Base-by-base conservation (phyloP, 2,113 vertebrate genomes). In the Vulpes vulpes region DNA sequence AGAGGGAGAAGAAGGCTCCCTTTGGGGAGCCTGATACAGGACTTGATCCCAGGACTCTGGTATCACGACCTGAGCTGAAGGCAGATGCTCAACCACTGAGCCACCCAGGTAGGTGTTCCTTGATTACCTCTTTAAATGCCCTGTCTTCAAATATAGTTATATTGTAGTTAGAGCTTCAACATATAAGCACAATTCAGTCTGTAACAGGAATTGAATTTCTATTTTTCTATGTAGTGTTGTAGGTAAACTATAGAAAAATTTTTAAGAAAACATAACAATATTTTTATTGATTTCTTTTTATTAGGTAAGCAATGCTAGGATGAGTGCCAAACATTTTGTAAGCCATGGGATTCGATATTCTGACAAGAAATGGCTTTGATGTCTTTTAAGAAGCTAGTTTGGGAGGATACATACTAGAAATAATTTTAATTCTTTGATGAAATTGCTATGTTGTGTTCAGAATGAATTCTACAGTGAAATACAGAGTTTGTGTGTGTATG, bases 241-340 rank as follows among this genome's bases (percentile, higher is more conserved):
- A 84, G 79, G n/a, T 65, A 90, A 89, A 30, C n/a, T 57, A 19
- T 55, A 51, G 76, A 64, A 76, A 90, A 71, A 15, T 12, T 59
- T 90, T 38, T 65, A 57, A 60, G 64, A 67, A 82, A 14, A 38
- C 2, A 11, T 91, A 89, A 74, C 38, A 53, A 74, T 51, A 53
- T 81, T 73, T 90, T 43, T 89, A 10, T 62, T 57, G 32, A 55
- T 49, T 49, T 59, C 20, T 74, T 67, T 83, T 80, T 91, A 74
- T 86, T 64, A 96, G 59, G 12, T 32, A 35, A 53, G 23, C 25
- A 82, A 25, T 64, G 6, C 65, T 82, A 79, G 78, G 49, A 22
- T 85, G 57, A 83, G 27, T 88, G 60, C 76, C 30, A 53, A 91
- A 87, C 57, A 71, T 87, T 94, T 91, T 95, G 60, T 53, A 38